These are phyloP conservation scores for Machaerirhynchus nigripectus DNA, from an alignment of 2,113 vertebrate species.

Conservation along the genomic window DNA sequence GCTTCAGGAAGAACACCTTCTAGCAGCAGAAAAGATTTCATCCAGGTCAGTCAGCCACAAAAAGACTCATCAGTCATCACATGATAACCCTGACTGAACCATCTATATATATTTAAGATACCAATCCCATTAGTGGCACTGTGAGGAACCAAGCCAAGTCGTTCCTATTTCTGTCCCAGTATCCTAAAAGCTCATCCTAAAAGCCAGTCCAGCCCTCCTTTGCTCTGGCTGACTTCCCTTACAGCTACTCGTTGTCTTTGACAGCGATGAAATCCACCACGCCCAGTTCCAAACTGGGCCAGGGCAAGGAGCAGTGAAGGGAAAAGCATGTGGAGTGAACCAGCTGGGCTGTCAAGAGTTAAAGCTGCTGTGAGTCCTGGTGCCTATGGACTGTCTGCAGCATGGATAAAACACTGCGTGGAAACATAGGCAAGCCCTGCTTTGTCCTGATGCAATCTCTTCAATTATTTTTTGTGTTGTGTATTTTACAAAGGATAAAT, in stretches of 20 bases:
- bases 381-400: conserved; percentile 17
- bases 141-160: neutral
- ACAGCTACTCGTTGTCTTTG: neutral
- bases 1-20: neutral
- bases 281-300: neutral
- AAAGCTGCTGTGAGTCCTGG: neutral
- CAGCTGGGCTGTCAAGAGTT: conserved; percentile 17
- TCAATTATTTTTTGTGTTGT: conserved; percentile 81
- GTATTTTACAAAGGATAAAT: conserved; percentile 83
- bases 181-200: neutral
- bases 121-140: neutral
- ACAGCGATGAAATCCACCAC: neutral
- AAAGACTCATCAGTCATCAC: neutral
- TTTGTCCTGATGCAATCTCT: conserved; percentile 60
- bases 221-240: neutral
- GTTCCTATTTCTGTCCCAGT: neutral
- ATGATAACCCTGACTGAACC: neutral
- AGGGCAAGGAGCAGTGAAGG: neutral
- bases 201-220: neutral
- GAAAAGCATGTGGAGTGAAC: neutral
- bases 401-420: neutral
- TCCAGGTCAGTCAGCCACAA: neutral
- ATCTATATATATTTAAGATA: neutral
- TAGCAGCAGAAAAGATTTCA: neutral
- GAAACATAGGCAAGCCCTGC: conserved; percentile 39